Base-by-base conservation (phyloP, 2,113 vertebrate genomes). In the Genyomyrus donnyi region DNA sequence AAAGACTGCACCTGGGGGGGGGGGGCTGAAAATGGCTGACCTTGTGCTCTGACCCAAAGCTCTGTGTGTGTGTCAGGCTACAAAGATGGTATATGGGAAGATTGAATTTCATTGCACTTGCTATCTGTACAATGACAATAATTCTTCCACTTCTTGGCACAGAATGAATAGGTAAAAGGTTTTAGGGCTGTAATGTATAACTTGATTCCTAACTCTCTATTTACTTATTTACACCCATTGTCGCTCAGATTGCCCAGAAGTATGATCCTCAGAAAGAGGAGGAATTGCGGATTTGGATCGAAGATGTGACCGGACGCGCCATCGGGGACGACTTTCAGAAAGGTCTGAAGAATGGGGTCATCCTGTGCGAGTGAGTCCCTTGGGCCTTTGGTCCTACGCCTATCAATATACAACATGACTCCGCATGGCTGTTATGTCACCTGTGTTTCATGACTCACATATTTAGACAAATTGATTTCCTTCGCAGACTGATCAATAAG, bases 241-340 rank as follows among this genome's bases (percentile, higher is more conserved):
- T n/a, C 85, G 0, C 15, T 31, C 94, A 99, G 98, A 98, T 99
- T 0, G 97, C 96, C 62, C 97, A 97, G 94, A 99, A 99, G 87
- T 99, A 99, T 0, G 97, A 99, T 92, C 91, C 92, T 0, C 97
- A 98, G 94, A 98, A 96, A 89, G 98, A 99, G 91, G 96, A 95
- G 0, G 98, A 99, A 92, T 95, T 99, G 88, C 94, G 97, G 88
- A 83, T 94, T 3, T 99, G 98, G 98, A 99, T 99, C 0, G 97
- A 98, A 90, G 97, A 95, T 0, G 91, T 97, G 88, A 98, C 98
- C 0, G 97, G 97, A 19, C 91, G 92, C 8, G 7, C 94, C 48
- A 97, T 99, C 0, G 98, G 97, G 13, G 93, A 96, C 0, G 97
- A 99, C 92, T 99, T 99, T 94, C 98, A 99, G 95, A 97, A 97